A percentile compares a stretch with the other conserved stretches of the same genome.
Evolutionary conservation across 1,140 invertebrate genomes (phyloP).

Genomic region (Drosophila serrata): DNA sequence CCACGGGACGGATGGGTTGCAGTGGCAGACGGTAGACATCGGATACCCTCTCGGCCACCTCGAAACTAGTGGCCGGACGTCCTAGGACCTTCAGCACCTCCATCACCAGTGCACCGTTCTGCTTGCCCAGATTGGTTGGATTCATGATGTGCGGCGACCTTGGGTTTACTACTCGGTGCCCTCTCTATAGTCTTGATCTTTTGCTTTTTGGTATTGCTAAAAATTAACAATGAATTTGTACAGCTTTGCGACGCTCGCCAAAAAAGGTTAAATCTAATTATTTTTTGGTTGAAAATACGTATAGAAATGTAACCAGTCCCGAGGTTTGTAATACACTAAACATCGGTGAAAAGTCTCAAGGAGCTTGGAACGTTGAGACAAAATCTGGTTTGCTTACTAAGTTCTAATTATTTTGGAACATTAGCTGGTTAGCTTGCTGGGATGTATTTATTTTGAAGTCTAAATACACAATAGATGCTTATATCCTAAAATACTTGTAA

Average conservation of each 20-base stretch:
- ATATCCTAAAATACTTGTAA: neutral
- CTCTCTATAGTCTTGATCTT: neutral
- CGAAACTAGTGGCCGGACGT: constrained; percentile 59
- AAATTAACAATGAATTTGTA: constrained; percentile 53
- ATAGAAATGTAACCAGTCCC: constrained; percentile 17
- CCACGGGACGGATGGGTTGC: constrained; percentile 58
- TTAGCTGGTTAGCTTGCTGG: constrained; percentile 6
- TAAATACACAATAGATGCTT: neutral
- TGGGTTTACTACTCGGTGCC: neutral
- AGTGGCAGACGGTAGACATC: constrained; percentile 57
- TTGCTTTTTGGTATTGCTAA: constrained; percentile 27
- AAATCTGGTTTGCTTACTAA: constrained; percentile 1
- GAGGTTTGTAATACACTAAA: constrained; percentile 34
- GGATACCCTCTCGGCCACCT: constrained; percentile 58
- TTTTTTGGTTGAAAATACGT: constrained; percentile 32
- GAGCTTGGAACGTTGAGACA: neutral
- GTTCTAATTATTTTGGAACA: neutral
- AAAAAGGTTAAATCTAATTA: constrained; percentile 16
- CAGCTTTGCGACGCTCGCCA: constrained; percentile 12
- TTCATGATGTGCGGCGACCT: constrained; percentile 43
- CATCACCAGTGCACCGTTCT: constrained; percentile 66
- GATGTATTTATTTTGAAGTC: neutral
- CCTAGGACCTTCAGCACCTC: constrained; percentile 67
- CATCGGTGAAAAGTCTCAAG: neutral
- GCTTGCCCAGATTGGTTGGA: constrained; percentile 67